phyloP scores from a whole-genome alignment of 1,140 invertebrate genomes.

The Listronotus bonariensis region DNA sequence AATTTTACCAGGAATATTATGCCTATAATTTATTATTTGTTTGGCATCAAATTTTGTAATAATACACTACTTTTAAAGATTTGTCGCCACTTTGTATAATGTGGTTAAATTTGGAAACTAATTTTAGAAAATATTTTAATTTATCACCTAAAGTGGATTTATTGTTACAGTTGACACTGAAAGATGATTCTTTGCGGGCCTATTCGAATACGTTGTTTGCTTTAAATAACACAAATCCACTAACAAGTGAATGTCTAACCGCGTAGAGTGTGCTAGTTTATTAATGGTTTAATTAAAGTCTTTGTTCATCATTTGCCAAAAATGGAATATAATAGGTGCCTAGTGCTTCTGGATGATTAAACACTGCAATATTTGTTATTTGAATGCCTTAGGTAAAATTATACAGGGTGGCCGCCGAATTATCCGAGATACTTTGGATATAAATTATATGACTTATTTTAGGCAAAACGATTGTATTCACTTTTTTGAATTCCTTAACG shows the following conservation, averaged over 20 bases:
- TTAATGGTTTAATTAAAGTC: slow-evolving; percentile 35
- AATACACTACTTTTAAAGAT: background rate
- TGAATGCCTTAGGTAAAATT: too few relatives aligned
- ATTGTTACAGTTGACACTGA: slow-evolving; percentile 31
- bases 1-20: too few relatives aligned
- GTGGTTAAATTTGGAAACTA: slow-evolving; percentile 3
- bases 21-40: too few relatives aligned
- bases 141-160: slow-evolving; percentile 29
- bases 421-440: too few relatives aligned
- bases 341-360: background rate
- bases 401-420: too few relatives aligned
- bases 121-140: slow-evolving; percentile 29
- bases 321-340: slow-evolving; percentile 17
- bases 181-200: slow-evolving; percentile 22
- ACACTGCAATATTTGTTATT: too few relatives aligned
- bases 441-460: too few relatives aligned
- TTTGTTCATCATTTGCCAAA: slow-evolving; percentile 19
- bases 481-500: too few relatives aligned
- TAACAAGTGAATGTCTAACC: slow-evolving; percentile 24
- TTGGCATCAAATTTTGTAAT: background rate
- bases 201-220: slow-evolving; percentile 23
- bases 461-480: too few relatives aligned
- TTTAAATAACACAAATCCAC: slow-evolving; percentile 32
- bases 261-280: slow-evolving; percentile 26
- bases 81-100: background rate